Percentiles rank a stretch among this genome's conserved stretches.
Evolutionary conservation across 2,113 vertebrate genomes (phyloP).

Genomic region (Pardalotus punctatus): DNA sequence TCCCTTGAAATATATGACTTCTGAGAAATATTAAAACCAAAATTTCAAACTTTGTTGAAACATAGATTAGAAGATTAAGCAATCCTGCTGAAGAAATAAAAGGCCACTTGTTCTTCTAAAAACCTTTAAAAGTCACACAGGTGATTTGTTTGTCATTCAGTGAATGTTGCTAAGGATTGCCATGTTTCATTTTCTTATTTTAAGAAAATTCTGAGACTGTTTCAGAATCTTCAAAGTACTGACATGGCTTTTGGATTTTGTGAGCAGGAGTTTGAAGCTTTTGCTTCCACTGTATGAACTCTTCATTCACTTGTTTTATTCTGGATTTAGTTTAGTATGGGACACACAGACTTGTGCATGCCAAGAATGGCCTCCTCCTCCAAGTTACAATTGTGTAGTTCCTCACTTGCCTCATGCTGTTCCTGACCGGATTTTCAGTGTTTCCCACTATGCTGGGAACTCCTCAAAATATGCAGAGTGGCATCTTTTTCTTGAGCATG

Average conservation of each 20-base stretch:
- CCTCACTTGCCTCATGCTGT: not conserved
- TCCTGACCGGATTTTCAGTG: not conserved
- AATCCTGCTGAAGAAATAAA: not conserved
- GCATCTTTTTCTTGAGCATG: not conserved
- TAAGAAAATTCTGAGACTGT: not conserved
- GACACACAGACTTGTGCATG: accelerated
- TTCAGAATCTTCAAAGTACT: not conserved
- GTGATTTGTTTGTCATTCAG: not conserved
- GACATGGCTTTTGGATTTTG: not conserved
- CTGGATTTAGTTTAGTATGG: not conserved
- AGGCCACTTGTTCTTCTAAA: not conserved
- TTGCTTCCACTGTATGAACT: not conserved
- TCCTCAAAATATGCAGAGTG: not conserved
- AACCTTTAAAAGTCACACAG: not conserved
- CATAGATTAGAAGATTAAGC: not conserved
- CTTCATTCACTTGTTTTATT: not conserved
- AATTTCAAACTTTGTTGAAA: not conserved
- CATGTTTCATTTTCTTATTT: not conserved
- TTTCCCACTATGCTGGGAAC: not conserved
- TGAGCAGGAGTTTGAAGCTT: not conserved
- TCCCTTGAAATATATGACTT: not conserved
- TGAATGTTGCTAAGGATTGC: not conserved
- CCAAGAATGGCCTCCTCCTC: not conserved
- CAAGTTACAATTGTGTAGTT: not conserved
- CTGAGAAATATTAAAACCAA: not conserved